phyloP scores from a whole-genome alignment of 2,113 vertebrate genomes.

The Sylvia atricapilla region DNA sequence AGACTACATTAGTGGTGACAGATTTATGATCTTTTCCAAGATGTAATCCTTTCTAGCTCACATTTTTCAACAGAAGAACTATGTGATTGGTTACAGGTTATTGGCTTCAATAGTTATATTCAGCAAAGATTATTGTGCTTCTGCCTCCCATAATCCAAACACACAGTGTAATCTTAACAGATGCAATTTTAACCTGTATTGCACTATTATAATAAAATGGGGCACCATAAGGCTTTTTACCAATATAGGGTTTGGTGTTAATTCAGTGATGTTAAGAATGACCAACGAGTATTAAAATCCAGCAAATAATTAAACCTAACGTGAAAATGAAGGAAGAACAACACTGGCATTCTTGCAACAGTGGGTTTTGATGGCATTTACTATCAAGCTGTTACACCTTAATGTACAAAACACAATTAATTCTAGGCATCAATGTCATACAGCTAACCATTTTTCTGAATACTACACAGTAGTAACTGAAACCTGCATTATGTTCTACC shows the following conservation, averaged over 20 bases:
- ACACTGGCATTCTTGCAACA: conserved; percentile 27
- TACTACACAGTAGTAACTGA: neutral
- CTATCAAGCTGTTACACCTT: conserved; percentile 61
- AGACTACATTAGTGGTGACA: conserved; percentile 74
- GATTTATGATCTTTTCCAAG: conserved; percentile 74
- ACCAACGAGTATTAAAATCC: conserved; percentile 53
- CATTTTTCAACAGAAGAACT: conserved; percentile 68
- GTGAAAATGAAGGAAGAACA: conserved; percentile 63
- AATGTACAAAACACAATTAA: conserved; percentile 52
- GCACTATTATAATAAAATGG: conserved; percentile 62
- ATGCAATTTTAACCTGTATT: conserved; percentile 72
- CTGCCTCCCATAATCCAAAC: conserved; percentile 68
- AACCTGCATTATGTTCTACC: neutral
- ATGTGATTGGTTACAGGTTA: conserved; percentile 75
- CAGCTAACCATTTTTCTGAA: neutral
- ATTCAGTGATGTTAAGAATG: conserved; percentile 64
- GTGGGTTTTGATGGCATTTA: conserved; percentile 56
- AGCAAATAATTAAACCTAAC: conserved; percentile 71
- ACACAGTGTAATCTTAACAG: conserved; percentile 69
- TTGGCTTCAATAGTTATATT: conserved; percentile 64
- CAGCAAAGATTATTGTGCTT: conserved; percentile 67
- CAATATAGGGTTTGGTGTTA: conserved; percentile 52
- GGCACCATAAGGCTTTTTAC: conserved; percentile 67
- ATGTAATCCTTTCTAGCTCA: conserved; percentile 68
- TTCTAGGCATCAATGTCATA: conserved; percentile 8